Percentiles rank a stretch among this genome's conserved stretches.
Conservation (phyloP, 2,888 invertebrate genomes). For the Mystacides longicornis region DNA sequence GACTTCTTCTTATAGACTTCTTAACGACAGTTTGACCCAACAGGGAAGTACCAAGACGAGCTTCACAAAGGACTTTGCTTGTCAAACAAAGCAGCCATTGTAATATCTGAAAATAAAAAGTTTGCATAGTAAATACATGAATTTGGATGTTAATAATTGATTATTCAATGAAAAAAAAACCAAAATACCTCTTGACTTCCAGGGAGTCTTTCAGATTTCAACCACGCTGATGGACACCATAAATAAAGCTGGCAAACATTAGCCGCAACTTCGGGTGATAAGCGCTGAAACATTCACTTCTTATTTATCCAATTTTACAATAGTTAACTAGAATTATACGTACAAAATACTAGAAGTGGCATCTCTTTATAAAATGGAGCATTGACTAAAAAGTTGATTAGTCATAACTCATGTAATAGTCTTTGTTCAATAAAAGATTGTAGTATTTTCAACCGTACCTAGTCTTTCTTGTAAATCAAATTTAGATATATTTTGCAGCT, state of each 20-base stretch:
- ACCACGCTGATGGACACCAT: conserved; percentile 69
- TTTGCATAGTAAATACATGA: background rate
- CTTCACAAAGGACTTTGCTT: conserved; percentile 66
- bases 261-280: conserved; percentile 54
- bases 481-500: too few relatives aligned
- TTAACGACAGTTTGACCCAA: conserved; percentile 19
- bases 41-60: conserved; percentile 32
- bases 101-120: conserved; percentile 47
- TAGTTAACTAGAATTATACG: too few relatives aligned
- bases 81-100: conserved; percentile 69
- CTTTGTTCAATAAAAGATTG: too few relatives aligned
- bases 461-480: too few relatives aligned
- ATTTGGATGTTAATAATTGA: background rate
- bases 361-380: too few relatives aligned
- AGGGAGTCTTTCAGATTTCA: conserved; percentile 48
- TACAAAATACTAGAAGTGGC: too few relatives aligned
- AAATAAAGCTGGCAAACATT: conserved; percentile 65
- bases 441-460: too few relatives aligned
- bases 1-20: conserved; percentile 49
- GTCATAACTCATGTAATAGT: too few relatives aligned
- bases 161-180: background rate
- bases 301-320: too few relatives aligned
- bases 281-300: conserved; percentile 30
- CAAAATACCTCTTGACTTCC: conserved; percentile 52
- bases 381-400: too few relatives aligned